phyloP scores from a whole-genome alignment of 2,797 vertebrate genomes.

The Mormyrus proboscirostris region DNA sequence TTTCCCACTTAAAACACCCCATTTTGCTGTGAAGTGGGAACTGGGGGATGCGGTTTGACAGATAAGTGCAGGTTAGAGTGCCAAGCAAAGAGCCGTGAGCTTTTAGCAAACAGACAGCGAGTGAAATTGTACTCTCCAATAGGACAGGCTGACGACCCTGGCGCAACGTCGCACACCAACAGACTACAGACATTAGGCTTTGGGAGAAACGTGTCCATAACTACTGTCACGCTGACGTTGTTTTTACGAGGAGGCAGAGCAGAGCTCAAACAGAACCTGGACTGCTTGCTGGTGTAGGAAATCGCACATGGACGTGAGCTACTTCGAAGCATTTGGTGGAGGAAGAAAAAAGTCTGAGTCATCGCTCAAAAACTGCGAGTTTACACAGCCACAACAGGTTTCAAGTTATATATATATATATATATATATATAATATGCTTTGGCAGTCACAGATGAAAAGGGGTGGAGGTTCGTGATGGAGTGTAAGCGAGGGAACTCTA shows the following conservation, averaged over 20 bases:
- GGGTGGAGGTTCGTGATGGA: neutral
- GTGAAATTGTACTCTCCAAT: neutral
- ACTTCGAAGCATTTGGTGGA: neutral
- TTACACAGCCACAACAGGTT: neutral
- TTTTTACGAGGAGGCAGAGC: neutral
- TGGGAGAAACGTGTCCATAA: neutral
- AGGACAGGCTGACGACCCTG: neutral
- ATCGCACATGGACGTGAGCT: neutral
- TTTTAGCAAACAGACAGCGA: neutral
- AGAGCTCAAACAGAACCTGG: neutral
- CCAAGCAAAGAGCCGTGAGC: neutral
- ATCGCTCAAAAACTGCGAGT: neutral
- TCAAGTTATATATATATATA: neutral
- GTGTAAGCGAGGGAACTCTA: neutral
- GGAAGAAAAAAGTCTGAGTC: neutral
- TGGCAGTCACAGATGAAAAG: neutral
- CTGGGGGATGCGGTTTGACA: neutral
- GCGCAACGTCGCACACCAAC: neutral
- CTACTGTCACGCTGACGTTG: neutral
- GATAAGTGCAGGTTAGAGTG: conserved; percentile 9
- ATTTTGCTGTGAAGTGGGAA: neutral
- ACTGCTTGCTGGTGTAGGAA: neutral
- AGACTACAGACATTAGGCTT: neutral
- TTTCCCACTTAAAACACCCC: conserved; percentile 2
- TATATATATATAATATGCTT: neutral